A percentile compares a stretch with the other conserved stretches of the same genome.
Conservation (phyloP, 2,888 invertebrate genomes). For the Teleogryllus oceanicus region DNA sequence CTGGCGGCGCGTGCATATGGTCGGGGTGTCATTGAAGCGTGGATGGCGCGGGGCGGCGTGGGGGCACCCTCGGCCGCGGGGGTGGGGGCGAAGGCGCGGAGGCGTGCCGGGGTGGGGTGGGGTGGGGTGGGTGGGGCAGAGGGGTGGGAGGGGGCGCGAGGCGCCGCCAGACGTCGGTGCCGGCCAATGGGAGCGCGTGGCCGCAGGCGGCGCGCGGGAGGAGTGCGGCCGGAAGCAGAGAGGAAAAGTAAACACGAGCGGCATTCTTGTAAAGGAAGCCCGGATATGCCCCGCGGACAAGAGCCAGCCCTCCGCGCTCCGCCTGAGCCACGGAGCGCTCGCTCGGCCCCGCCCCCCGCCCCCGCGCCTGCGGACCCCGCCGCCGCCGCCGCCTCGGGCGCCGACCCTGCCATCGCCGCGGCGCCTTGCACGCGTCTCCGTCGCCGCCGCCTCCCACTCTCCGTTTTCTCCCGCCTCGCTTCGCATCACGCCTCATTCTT, state of each 20-base stretch:
- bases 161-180: neutral
- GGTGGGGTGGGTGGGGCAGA: neutral
- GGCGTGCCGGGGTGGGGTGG: neutral
- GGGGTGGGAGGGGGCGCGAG: neutral
- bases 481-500: neutral
- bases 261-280: constrained; percentile 3
- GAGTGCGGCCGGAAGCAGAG: neutral
- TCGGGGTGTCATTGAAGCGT: neutral
- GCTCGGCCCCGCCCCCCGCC: too few relatives aligned
- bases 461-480: neutral
- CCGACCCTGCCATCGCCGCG: too few relatives aligned
- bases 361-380: too few relatives aligned
- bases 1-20: neutral
- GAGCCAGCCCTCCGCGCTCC: neutral
- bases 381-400: too few relatives aligned
- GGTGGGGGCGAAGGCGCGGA: neutral
- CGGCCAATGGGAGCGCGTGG: neutral
- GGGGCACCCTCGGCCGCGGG: neutral
- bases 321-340: too few relatives aligned
- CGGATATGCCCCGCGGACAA: neutral
- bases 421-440: neutral
- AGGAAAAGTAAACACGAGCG: constrained; percentile 18
- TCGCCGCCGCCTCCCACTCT: neutral
- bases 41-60: neutral
- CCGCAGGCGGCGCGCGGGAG: neutral